Base-by-base conservation (phyloP, 2,888 invertebrate genomes). In the Ellobium chinense region DNA sequence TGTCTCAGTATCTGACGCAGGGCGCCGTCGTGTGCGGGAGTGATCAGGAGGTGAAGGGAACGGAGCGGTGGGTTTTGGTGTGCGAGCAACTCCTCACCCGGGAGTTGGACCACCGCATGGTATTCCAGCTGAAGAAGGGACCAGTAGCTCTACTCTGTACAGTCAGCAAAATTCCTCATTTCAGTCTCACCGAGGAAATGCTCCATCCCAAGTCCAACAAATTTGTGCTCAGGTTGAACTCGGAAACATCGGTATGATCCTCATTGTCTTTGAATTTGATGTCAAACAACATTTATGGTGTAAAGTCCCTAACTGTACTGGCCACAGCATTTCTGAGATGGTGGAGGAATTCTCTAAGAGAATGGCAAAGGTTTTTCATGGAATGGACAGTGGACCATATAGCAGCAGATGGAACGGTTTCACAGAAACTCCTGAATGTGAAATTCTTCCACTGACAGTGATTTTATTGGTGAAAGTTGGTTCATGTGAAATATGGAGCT, bases 61-160 rank as follows among this genome's bases (percentile, higher is more conserved):
- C 96, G n/a, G 98, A 98, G 91, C 96, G 98, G 58, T 99, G 99
- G 99, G 97, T 98, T 2, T 94, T 99, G 69, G 96, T 99, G 85
- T 98, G 98, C 86, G 98, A 98, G 89, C 97, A 97, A 88, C 94
- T 98, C 37, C 95, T 98, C 0, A 98, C 98, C 0, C 94, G 98
- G 9, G 96, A 97, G 0, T 94, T 99, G 29, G 95, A 95, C 0
- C 95, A 97, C 88, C 96, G 96, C 77, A 95, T 96, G 68, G 95
- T 96, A 80, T 99, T 99, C 94, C 97, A 99, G 92, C 94, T 99
- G 58, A 95, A 98, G 34, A 89, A 91, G 79, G 90, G 90, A 72
- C 89, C 91, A 77, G 96, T 99, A 36, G 97, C 98, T 0, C 94
- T 99, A 1, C 94, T 98, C 87, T 98, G 98, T 91, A 95, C 96